A percentile compares a stretch with the other conserved stretches of the same genome.
Evolutionary conservation across 2,113 vertebrate genomes (phyloP).

Genomic region (Prolemur simus): DNA sequence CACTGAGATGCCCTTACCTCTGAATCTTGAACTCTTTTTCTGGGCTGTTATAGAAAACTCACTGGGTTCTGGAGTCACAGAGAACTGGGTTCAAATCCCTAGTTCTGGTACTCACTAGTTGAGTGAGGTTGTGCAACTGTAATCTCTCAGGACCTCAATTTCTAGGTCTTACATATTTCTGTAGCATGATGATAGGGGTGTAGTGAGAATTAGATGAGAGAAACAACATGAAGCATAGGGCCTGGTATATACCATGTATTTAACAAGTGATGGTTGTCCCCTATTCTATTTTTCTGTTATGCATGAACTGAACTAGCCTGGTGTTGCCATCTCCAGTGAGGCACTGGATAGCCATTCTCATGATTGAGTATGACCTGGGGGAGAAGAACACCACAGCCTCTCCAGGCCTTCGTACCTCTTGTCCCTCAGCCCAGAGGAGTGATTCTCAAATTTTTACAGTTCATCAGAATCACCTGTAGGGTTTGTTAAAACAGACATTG

Average conservation of each 20-base stretch:
- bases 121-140: neutral
- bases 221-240: neutral
- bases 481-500: neutral
- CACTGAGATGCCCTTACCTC: neutral
- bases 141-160: neutral
- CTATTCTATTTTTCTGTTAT: neutral
- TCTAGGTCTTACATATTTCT: neutral
- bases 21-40: neutral
- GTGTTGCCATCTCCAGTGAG: neutral
- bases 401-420: neutral
- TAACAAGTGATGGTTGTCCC: neutral
- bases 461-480: neutral
- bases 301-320: neutral
- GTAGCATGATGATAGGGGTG: neutral
- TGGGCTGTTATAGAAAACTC: neutral
- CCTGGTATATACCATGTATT: neutral
- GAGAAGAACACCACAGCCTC: neutral
- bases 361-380: neutral
- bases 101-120: neutral
- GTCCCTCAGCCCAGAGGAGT: neutral
- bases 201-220: neutral
- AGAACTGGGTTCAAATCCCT: constrained; percentile 18
- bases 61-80: neutral
- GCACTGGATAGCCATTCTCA: neutral
- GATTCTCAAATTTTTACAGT: neutral